These are phyloP conservation scores for Labeo catla DNA, from an alignment of 2,113 vertebrate species.

Conservation along the genomic window DNA sequence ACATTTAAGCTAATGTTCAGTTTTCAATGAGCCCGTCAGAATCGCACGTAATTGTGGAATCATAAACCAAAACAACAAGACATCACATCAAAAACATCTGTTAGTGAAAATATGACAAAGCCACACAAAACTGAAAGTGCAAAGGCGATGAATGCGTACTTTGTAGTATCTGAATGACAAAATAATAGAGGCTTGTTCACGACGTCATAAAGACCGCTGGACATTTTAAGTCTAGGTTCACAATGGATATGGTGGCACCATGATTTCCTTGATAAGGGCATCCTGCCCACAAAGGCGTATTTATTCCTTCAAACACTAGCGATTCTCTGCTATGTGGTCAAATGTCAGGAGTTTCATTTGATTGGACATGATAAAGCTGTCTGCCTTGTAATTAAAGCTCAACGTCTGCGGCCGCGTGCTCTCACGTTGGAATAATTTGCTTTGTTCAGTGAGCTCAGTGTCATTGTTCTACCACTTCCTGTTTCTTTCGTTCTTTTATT, in stretches of 20 bases:
- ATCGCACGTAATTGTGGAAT: not conserved
- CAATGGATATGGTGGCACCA: slow-evolving; percentile 54
- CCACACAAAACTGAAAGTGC: not conserved
- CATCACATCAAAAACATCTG: not conserved
- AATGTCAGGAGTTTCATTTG: slow-evolving; percentile 56
- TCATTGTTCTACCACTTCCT: slow-evolving; percentile 75
- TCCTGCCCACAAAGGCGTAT: slow-evolving; percentile 50
- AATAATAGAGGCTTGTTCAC: slow-evolving; percentile 50
- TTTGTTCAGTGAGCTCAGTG: slow-evolving; percentile 61
- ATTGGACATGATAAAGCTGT: slow-evolving; percentile 63
- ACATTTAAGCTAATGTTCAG: not conserved
- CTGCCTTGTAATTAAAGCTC: slow-evolving; percentile 57
- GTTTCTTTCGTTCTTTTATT: slow-evolving; percentile 61
- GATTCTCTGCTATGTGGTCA: slow-evolving; percentile 45
- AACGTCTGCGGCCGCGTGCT: slow-evolving; percentile 38
- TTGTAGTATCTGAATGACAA: slow-evolving; percentile 51
- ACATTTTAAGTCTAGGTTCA: slow-evolving; percentile 50
- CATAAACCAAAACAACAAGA: not conserved
- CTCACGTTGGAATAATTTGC: slow-evolving; percentile 58
- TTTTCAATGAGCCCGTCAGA: not conserved
- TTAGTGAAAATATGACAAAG: not conserved
- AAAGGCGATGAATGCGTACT: slow-evolving; percentile 19
- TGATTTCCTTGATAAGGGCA: slow-evolving; percentile 56
- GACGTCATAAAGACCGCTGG: slow-evolving; percentile 28
- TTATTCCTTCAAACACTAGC: slow-evolving; percentile 53